Base-by-base conservation (phyloP, 1,140 invertebrate species). In the Drosophila ficusphila region DNA sequence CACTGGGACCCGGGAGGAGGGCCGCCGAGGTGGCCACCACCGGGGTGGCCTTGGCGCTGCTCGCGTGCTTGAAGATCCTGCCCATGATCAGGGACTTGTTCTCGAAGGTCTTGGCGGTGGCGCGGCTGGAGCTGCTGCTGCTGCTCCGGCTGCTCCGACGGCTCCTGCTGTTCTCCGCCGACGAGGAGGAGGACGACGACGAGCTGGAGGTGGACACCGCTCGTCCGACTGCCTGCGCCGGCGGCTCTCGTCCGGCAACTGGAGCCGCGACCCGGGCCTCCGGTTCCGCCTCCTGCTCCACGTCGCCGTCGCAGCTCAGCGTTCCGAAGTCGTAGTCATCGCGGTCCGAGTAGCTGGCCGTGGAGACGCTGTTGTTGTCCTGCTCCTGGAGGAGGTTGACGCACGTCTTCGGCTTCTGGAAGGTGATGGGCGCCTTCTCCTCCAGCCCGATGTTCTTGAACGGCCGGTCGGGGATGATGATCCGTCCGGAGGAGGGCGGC, bases 81-180 rank as follows among this genome's bases (percentile, higher is more conserved):
- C 92, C 93, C 92, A 93, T 93, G 4, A 93, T 93, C 42, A 93
- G 78, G 3, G 92, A 93, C 61, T 93, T 93, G 52, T 93, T 93
- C 47, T 89, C 86, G 18, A 91, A 91, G 0, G 89, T 91, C 61
- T 91, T 91, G 14, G 90, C 79, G 0, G 90, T 90, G 34, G 78
- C 79, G 0, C 90, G 79, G 39, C 90, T 91, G 1, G 86, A 89
- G 41, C 69, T 90, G 47, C 89, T 90, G 58, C 64, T 79, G 61
- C 76, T 79, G 25, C 75, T 78, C n/a, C 61, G 42, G 39, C 74
- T 75, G 9, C 46, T 27, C n/a, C n/a, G n/a, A n/a, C n/a, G n/a
- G 23, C 34, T 71, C 8, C 29, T 51, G 23, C 18, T 58, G 2
- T 73, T 19, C 0, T 74, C 51, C 1, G 46, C 27, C 21, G 70